Conservation (phyloP, 2,113 vertebrate species). For the Eubucco bourcierii region DNA sequence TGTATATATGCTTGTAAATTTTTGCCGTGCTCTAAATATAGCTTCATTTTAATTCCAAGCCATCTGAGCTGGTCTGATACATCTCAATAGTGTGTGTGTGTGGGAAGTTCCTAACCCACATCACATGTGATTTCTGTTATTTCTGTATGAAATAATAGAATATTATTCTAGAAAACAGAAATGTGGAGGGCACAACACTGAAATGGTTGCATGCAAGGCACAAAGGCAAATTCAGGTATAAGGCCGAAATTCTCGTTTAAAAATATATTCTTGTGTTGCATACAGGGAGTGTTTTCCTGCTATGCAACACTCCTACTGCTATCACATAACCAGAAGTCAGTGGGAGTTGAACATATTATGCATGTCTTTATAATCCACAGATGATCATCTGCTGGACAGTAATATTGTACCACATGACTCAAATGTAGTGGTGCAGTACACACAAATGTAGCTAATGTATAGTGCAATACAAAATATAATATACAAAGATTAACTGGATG, state of each 20-base stretch:
- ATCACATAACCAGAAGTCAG: neutral
- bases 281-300: neutral
- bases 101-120: too few species aligned
- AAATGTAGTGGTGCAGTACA: too few species aligned
- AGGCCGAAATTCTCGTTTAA: neutral
- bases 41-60: too few species aligned
- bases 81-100: too few species aligned
- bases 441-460: neutral
- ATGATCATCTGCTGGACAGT: neutral
- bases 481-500: neutral
- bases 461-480: neutral
- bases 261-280: neutral
- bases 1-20: too few species aligned
- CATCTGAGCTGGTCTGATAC: too few species aligned
- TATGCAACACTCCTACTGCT: neutral
- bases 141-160: neutral
- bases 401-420: neutral
- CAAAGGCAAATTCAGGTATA: neutral
- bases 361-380: neutral
- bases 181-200: neutral
- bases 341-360: neutral
- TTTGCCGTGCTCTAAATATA: too few species aligned
- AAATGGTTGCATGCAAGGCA: neutral
- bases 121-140: neutral
- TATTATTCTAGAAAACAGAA: too few species aligned